Conservation (phyloP, 92 coral and sea anemone genomes). For the Parazoanthus swiftii region DNA sequence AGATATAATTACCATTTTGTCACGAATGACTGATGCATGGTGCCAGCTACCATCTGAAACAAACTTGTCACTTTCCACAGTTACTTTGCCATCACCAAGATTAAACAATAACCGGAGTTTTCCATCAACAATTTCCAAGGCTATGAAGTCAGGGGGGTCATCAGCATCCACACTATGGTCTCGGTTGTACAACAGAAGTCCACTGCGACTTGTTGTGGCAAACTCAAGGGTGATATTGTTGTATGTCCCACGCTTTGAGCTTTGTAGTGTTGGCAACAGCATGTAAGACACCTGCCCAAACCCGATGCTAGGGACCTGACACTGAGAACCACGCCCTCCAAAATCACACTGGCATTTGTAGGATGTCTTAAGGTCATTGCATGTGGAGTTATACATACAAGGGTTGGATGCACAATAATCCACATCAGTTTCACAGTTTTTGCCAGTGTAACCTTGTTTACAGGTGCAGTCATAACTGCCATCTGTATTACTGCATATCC, state of each 20-base stretch:
- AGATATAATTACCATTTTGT: slow-evolving; percentile 67
- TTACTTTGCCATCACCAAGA: slow-evolving; percentile 75
- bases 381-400: slow-evolving; percentile 70
- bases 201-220: slow-evolving; percentile 68
- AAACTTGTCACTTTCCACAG: slow-evolving; percentile 50
- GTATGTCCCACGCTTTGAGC: slow-evolving; percentile 59
- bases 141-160: slow-evolving; percentile 77
- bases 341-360: slow-evolving; percentile 81
- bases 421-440: slow-evolving; percentile 69
- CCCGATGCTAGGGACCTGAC: slow-evolving; percentile 85
- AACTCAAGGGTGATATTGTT: slow-evolving; percentile 83
- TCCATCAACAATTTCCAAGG: slow-evolving; percentile 78
- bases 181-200: slow-evolving; percentile 74
- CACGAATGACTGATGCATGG: slow-evolving; percentile 68
- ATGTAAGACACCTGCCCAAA: slow-evolving; percentile 81
- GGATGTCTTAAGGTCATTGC: slow-evolving; percentile 59
- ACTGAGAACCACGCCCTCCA: slow-evolving; percentile 74
- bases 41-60: slow-evolving; percentile 96
- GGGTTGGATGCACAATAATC: slow-evolving; percentile 83
- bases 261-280: slow-evolving; percentile 69
- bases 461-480: slow-evolving; percentile 81
- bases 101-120: slow-evolving; percentile 79
- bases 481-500: slow-evolving; percentile 65
- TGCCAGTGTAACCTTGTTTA: slow-evolving; percentile 78
- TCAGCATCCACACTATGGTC: slow-evolving; percentile 52